Conservation (phyloP, 2,888 invertebrate genomes). For the Lamellibrachia satsuma region DNA sequence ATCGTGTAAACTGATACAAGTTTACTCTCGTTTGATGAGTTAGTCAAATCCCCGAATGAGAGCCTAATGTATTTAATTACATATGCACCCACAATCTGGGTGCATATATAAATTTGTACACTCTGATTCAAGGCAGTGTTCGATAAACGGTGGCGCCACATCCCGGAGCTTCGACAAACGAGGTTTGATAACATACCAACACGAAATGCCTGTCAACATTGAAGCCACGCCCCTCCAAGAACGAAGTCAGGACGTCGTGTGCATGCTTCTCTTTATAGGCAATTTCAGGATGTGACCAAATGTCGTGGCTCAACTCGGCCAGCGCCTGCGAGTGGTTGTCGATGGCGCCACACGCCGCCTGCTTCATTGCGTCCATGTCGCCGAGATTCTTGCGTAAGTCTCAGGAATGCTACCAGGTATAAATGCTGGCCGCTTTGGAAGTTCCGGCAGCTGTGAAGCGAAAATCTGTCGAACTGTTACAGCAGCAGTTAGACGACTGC, state of each 20-base stretch:
- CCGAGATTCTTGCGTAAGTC: neutral
- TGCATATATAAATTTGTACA: neutral
- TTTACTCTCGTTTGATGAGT: too few species aligned
- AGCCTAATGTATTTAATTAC: too few species aligned
- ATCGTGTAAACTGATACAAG: too few species aligned
- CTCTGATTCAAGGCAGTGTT: neutral
- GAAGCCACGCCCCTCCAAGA: constrained; percentile 7
- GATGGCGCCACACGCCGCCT: neutral
- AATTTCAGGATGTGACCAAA: neutral
- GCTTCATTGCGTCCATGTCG: neutral
- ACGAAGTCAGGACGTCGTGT: neutral
- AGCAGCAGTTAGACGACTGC: too few species aligned
- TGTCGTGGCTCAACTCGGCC: neutral
- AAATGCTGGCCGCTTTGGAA: too few species aligned
- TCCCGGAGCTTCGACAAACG: neutral
- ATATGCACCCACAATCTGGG: too few species aligned
- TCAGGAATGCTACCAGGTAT: too few species aligned
- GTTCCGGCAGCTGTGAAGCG: too few species aligned
- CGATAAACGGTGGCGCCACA: too few species aligned
- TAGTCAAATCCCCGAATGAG: too few species aligned
- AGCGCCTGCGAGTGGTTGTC: neutral
- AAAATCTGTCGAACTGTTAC: too few species aligned
- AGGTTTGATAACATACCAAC: neutral
- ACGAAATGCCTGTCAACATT: neutral
- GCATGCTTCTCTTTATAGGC: neutral